phyloP scores from a whole-genome alignment of 92 coral and sea anemone species.

The Paramuricea clavata region DNA sequence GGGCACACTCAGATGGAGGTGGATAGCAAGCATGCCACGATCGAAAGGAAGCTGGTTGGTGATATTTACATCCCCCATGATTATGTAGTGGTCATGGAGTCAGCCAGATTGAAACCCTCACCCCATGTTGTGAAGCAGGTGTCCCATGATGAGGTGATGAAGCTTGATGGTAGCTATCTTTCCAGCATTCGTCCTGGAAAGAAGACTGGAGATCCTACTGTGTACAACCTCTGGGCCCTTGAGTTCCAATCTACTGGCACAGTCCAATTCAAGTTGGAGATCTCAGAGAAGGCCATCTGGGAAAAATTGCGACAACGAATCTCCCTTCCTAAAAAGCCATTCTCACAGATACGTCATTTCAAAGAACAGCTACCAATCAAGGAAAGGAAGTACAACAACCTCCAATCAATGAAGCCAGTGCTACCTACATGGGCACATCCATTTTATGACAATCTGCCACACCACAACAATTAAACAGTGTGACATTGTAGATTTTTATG shows the following conservation, averaged over 20 bases:
- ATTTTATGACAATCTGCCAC: too few species aligned
- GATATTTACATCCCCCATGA: neutral
- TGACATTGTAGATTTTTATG: neutral
- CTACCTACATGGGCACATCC: too few species aligned
- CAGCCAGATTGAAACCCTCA: neutral
- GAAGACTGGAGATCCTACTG: constrained; percentile 2
- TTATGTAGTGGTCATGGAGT: neutral
- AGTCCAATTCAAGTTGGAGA: neutral
- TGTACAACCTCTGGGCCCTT: neutral
- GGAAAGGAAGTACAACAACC: neutral
- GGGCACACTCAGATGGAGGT: constrained; percentile 8
- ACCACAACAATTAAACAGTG: too few species aligned
- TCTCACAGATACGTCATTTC: neutral
- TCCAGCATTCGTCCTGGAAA: neutral
- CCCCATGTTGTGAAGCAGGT: neutral
- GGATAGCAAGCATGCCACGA: neutral
- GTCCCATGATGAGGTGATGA: neutral
- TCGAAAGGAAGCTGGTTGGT: neutral
- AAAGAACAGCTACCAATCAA: neutral
- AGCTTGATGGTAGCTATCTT: neutral
- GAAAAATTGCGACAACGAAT: neutral
- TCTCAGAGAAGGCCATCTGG: neutral
- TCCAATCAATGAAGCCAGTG: too few species aligned
- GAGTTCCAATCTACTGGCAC: neutral
- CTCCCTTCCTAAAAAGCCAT: neutral